These are phyloP conservation scores for Ligdia adustata DNA, from an alignment of 2,888 invertebrate genomes.

Conservation along the genomic window DNA sequence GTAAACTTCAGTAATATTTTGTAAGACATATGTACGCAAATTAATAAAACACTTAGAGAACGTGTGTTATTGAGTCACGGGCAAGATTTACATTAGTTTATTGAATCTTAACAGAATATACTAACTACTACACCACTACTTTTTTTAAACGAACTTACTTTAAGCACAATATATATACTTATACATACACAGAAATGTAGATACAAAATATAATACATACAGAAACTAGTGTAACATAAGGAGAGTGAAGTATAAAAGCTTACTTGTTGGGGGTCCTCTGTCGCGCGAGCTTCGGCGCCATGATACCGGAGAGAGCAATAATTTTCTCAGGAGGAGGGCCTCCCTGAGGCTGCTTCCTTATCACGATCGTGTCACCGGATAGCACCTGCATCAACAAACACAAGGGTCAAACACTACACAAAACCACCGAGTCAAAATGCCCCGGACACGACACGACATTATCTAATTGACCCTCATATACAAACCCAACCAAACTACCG, in stretches of 20 bases:
- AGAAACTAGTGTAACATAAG: background rate
- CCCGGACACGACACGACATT: slow-evolving; percentile 1
- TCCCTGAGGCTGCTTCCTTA: slow-evolving; percentile 92
- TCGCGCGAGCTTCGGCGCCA: slow-evolving; percentile 92
- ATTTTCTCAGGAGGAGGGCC: slow-evolving; percentile 97
- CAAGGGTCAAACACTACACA: background rate
- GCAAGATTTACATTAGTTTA: too few relatives aligned
- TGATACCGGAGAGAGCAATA: slow-evolving; percentile 94
- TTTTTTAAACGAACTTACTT: too few relatives aligned
- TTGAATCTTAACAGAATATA: too few relatives aligned
- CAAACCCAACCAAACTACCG: background rate
- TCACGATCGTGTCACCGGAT: slow-evolving; percentile 97
- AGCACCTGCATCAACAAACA: slow-evolving; percentile 86
- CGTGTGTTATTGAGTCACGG: too few relatives aligned
- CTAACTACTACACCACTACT: too few relatives aligned
- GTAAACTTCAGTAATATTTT: too few relatives aligned
- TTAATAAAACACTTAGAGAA: too few relatives aligned
- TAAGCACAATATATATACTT: too few relatives aligned
- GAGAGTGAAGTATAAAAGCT: slow-evolving; percentile 35
- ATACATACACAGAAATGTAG: too few relatives aligned
- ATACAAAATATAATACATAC: too few relatives aligned
- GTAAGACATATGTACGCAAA: too few relatives aligned
- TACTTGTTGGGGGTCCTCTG: slow-evolving; percentile 74
- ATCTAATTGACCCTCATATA: slow-evolving; percentile 6
- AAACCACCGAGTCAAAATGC: background rate